A percentile compares a stretch with the other conserved stretches of the same genome.
Conservation (phyloP, 2,797 vertebrate genomes). For the Rhincodon typus region DNA sequence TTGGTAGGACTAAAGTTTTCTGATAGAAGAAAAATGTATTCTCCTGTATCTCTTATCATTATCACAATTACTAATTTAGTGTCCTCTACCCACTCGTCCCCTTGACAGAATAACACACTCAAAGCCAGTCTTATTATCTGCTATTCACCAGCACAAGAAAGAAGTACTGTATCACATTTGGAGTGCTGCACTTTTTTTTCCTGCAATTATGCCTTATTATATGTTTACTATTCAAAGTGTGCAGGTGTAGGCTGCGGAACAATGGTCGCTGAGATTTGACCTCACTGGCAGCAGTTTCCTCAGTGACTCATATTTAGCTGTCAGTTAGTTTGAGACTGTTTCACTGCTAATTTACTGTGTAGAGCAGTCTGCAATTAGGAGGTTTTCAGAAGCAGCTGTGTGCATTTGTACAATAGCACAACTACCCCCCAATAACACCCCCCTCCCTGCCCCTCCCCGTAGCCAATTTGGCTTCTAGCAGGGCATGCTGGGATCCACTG, state of each 20-base stretch:
- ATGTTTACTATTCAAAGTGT: slow-evolving; percentile 92
- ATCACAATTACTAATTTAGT: slow-evolving; percentile 19
- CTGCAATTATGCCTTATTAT: slow-evolving; percentile 97
- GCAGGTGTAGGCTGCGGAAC: slow-evolving; percentile 89
- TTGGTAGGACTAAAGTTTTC: neutral
- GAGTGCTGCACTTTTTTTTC: slow-evolving; percentile 76
- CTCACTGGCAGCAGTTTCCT: slow-evolving; percentile 69
- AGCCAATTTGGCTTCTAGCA: slow-evolving; percentile 47
- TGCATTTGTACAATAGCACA: slow-evolving; percentile 69
- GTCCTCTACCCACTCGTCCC: neutral
- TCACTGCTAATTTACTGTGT: slow-evolving; percentile 85
- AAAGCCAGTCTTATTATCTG: slow-evolving; percentile 58
- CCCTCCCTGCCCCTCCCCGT: no score
- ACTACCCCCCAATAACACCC: slow-evolving; percentile 42
- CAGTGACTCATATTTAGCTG: slow-evolving; percentile 73
- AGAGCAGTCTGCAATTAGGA: slow-evolving; percentile 92
- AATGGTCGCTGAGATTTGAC: slow-evolving; percentile 70
- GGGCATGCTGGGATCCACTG: slow-evolving; percentile 59
- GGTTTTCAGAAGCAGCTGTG: slow-evolving; percentile 94
- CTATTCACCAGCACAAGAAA: slow-evolving; percentile 74
- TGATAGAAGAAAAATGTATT: neutral
- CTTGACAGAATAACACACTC: slow-evolving; percentile 30
- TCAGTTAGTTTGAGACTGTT: slow-evolving; percentile 82
- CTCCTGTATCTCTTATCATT: neutral
- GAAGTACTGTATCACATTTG: slow-evolving; percentile 75